phyloP scores from a whole-genome alignment of 53 echinoderm and acorn worm genomes.

The Holothuria leucospilota region DNA sequence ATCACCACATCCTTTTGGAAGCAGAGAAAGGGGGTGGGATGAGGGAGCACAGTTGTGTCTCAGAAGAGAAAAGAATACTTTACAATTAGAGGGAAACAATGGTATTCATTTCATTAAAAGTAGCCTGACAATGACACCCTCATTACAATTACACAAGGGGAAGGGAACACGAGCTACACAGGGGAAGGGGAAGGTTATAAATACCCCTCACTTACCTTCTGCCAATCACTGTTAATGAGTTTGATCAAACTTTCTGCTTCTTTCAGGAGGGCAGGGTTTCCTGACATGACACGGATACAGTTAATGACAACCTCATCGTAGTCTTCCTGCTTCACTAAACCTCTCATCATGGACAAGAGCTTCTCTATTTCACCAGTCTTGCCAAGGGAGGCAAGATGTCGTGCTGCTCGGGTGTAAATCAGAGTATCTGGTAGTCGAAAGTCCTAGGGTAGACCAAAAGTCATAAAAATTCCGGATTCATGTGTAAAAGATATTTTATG shows the following conservation, averaged over 20 bases:
- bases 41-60: too few species aligned
- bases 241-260: constrained; percentile 91
- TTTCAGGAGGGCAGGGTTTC: constrained; percentile 74
- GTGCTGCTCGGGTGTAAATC: constrained; percentile 85
- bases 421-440: constrained; percentile 87
- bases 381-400: constrained; percentile 73
- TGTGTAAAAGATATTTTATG: not conserved
- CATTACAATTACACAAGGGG: too few species aligned
- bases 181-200: too few species aligned
- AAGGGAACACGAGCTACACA: too few species aligned
- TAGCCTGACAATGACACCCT: too few species aligned
- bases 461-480: not conserved
- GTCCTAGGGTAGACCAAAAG: constrained; percentile 55
- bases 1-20: too few species aligned
- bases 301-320: constrained; percentile 89
- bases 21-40: too few species aligned
- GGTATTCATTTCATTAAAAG: too few species aligned
- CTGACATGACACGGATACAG: constrained; percentile 78
- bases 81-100: too few species aligned
- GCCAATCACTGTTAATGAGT: constrained; percentile 88
- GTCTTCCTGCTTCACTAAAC: constrained; percentile 72
- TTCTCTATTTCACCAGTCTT: constrained; percentile 83
- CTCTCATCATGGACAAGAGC: constrained; percentile 67
- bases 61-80: too few species aligned
- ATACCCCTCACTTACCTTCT: constrained; percentile 70